Conservation (phyloP, 2,797 vertebrate genomes). For the Sebastes minor region DNA sequence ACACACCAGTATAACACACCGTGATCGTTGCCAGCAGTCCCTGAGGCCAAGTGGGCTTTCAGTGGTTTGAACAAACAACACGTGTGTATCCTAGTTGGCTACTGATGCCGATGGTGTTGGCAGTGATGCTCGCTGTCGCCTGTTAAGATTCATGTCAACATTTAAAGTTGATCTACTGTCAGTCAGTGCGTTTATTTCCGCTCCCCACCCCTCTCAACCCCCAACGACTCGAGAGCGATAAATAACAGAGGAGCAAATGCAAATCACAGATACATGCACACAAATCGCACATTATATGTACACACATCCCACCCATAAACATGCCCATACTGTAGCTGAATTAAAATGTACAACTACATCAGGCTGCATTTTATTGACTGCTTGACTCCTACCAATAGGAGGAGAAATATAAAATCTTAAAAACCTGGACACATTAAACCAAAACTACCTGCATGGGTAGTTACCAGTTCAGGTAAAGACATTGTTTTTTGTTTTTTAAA, state of each 20-base stretch:
- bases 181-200: constrained; percentile 78
- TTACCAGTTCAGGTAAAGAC: neutral
- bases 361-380: constrained; percentile 13
- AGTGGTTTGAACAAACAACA: constrained; percentile 71
- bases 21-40: constrained; percentile 49
- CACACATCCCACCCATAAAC: neutral
- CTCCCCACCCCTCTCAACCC: constrained; percentile 13
- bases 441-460: neutral
- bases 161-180: constrained; percentile 84
- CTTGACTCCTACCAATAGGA: neutral
- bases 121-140: constrained; percentile 71
- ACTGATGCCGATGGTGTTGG: constrained; percentile 21
- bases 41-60: constrained; percentile 75
- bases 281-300: neutral
- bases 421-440: neutral
- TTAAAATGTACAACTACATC: neutral
- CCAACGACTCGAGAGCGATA: constrained; percentile 65
- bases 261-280: constrained; percentile 12
- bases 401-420: neutral
- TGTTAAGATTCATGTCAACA: constrained; percentile 82
- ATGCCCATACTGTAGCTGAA: neutral
- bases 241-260: constrained; percentile 71
- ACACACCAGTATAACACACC: constrained; percentile 16
- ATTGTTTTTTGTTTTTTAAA: too few species aligned
- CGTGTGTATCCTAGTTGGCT: constrained; percentile 74